Conservation (phyloP, 1,140 invertebrate genomes). For the Drosophila nebulosa region DNA sequence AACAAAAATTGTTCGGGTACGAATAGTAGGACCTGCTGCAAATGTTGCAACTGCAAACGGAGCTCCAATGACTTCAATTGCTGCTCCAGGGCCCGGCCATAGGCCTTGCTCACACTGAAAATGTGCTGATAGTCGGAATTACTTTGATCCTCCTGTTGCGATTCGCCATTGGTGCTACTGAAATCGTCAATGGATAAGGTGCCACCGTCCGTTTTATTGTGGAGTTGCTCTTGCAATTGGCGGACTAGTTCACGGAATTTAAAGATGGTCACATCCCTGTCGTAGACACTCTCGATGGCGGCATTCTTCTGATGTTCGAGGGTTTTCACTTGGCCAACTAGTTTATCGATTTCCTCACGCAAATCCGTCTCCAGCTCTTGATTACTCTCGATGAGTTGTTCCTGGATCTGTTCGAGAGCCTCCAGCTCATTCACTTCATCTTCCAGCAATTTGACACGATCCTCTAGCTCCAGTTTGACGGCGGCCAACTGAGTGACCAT, state of each 20-base stretch:
- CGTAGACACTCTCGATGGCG: conserved; percentile 94
- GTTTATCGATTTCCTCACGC: conserved; percentile 95
- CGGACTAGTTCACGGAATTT: conserved; percentile 97
- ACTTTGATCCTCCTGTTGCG: conserved; percentile 74
- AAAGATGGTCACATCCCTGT: conserved; percentile 94
- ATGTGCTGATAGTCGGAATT: conserved; percentile 93
- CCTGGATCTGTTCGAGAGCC: conserved; percentile 89
- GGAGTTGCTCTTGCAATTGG: conserved; percentile 88
- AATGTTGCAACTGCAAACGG: conserved; percentile 91
- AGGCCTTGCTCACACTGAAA: conserved; percentile 93
- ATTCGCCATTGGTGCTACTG: conserved; percentile 76
- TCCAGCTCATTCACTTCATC: conserved; percentile 94
- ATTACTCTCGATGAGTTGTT: conserved; percentile 89
- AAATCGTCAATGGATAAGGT: conserved; percentile 70
- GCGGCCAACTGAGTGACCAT: conserved; percentile 98
- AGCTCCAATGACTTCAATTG: conserved; percentile 95
- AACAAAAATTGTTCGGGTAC: conserved; percentile 96
- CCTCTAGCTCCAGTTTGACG: conserved; percentile 95
- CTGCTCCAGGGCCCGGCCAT: conserved; percentile 94
- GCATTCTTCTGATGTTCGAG: conserved; percentile 90
- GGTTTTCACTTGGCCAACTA: conserved; percentile 89
- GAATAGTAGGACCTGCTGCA: conserved; percentile 92
- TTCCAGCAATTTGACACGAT: conserved; percentile 91
- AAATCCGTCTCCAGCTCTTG: conserved; percentile 95
- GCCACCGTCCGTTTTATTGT: conserved; percentile 54